Conservation (phyloP, 2,113 vertebrate species). For the Podarcis muralis region DNA sequence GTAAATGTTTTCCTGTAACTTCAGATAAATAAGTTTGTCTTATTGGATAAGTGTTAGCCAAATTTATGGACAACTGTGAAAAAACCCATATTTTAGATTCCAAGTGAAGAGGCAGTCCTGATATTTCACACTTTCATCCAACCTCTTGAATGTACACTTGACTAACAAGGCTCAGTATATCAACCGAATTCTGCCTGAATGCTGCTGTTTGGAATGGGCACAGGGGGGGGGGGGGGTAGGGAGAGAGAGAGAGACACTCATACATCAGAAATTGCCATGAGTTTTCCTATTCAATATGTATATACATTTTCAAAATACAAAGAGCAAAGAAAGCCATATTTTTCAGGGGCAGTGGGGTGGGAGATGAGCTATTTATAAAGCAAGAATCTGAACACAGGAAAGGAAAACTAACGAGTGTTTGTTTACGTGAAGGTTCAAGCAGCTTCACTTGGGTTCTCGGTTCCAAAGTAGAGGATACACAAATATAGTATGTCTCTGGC, state of each 20-base stretch:
- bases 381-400: not conserved
- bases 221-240: too few relatives aligned
- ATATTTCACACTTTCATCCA: slow-evolving; percentile 56
- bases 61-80: slow-evolving; percentile 41
- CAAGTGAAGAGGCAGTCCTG: slow-evolving; percentile 46
- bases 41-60: slow-evolving; percentile 57
- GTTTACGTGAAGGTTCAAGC: not conserved
- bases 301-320: slow-evolving; percentile 39
- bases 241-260: too few relatives aligned
- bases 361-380: not conserved
- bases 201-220: slow-evolving; percentile 7
- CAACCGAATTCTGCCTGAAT: slow-evolving; percentile 49
- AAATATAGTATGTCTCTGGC: not conserved
- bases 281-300: slow-evolving; percentile 49
- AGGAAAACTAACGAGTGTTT: not conserved
- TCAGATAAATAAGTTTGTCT: slow-evolving; percentile 8
- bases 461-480: not conserved
- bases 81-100: slow-evolving; percentile 48
- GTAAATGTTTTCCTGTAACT: slow-evolving; percentile 41
- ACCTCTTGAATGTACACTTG: slow-evolving; percentile 56
- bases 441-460: not conserved
- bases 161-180: slow-evolving; percentile 61
- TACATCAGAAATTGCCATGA: slow-evolving; percentile 31
- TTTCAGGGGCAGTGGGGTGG: not conserved
- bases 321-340: slow-evolving; percentile 24